phyloP scores from a whole-genome alignment of 2,113 vertebrate species.

The Delphinus delphis region DNA sequence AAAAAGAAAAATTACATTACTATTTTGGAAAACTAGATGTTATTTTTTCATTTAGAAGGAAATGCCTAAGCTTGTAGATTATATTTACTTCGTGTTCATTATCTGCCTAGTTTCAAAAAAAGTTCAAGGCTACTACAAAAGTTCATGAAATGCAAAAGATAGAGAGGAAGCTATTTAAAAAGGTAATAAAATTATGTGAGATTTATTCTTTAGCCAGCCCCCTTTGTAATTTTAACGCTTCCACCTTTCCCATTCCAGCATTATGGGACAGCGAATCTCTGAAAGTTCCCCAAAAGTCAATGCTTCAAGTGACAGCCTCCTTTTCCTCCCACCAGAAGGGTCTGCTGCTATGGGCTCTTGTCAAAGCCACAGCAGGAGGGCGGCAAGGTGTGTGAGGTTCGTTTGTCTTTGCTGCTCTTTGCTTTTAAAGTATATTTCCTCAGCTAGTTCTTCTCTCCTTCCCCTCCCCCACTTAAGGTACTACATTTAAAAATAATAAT shows the following conservation, averaged over 20 bases:
- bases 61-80: neutral
- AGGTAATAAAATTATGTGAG: neutral
- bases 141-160: neutral
- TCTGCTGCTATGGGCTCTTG: neutral
- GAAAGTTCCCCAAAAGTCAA: neutral
- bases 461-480: neutral
- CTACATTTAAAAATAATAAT: neutral
- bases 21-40: neutral
- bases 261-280: neutral
- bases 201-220: neutral
- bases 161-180: neutral
- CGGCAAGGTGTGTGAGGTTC: neutral
- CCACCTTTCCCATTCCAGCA: neutral
- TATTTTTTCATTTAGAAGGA: slow-evolving; percentile 16
- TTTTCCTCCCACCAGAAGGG: neutral
- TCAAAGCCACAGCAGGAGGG: neutral
- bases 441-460: neutral
- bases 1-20: neutral
- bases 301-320: neutral
- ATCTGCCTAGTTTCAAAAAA: neutral
- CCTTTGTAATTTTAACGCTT: neutral
- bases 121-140: neutral
- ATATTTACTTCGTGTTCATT: neutral
- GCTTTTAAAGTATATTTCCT: neutral
- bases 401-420: neutral